Conservation (phyloP, 2,797 vertebrate genomes). For the Diplodus sargus region DNA sequence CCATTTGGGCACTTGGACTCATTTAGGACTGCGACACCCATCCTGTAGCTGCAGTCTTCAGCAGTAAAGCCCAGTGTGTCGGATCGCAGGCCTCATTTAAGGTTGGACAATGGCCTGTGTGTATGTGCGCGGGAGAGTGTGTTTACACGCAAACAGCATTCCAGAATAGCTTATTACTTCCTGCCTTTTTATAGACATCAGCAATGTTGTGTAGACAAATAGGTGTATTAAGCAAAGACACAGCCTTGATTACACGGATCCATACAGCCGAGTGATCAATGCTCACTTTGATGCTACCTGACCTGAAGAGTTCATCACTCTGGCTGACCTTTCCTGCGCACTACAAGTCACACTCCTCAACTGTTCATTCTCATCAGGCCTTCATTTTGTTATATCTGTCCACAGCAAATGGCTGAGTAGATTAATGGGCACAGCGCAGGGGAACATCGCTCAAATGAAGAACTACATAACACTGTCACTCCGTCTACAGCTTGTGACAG, state of each 20-base stretch:
- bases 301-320: constrained; percentile 80
- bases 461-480: not conserved
- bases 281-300: constrained; percentile 65
- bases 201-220: constrained; percentile 68
- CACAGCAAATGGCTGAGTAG: constrained; percentile 31
- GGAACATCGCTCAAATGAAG: constrained; percentile 21
- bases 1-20: constrained; percentile 70
- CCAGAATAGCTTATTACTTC: constrained; percentile 34
- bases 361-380: constrained; percentile 63
- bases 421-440: constrained; percentile 10
- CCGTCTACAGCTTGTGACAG: not conserved
- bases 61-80: constrained; percentile 69
- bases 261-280: constrained; percentile 73
- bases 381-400: constrained; percentile 53
- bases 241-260: constrained; percentile 78
- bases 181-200: constrained; percentile 34
- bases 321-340: constrained; percentile 68
- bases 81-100: constrained; percentile 69
- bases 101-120: constrained; percentile 46
- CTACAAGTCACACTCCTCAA: constrained; percentile 37
- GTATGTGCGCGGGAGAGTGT: constrained; percentile 6
- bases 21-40: constrained; percentile 70
- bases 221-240: constrained; percentile 70
- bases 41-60: constrained; percentile 62
- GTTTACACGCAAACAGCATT: constrained; percentile 20